Percentiles rank a stretch among this genome's conserved stretches.
These are phyloP conservation scores for Colletes latitarsis DNA, from an alignment of 1,140 invertebrate genomes.

Conservation along the genomic window DNA sequence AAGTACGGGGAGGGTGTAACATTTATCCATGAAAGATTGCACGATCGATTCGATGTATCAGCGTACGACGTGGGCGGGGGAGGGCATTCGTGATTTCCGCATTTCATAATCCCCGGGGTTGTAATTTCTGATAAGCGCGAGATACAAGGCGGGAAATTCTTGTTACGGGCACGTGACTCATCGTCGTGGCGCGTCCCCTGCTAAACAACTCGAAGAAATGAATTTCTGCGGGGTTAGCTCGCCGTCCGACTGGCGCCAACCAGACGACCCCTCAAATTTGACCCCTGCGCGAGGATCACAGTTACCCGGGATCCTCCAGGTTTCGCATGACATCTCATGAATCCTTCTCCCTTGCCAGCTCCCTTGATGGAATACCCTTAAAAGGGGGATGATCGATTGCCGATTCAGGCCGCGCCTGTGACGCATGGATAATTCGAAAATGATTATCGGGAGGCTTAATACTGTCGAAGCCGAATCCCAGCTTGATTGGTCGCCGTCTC, in stretches of 20 bases:
- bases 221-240: slow-evolving; percentile 44
- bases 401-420: slow-evolving; percentile 10
- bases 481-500: slow-evolving; percentile 8
- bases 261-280: slow-evolving; percentile 62
- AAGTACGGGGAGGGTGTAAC: background rate
- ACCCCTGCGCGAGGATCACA: slow-evolving; percentile 41
- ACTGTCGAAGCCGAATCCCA: slow-evolving; percentile 7
- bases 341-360: slow-evolving; percentile 17
- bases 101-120: slow-evolving; percentile 29
- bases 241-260: slow-evolving; percentile 44
- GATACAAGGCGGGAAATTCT: slow-evolving; percentile 26
- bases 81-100: slow-evolving; percentile 8
- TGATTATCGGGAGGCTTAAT: slow-evolving; percentile 23
- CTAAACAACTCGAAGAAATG: slow-evolving; percentile 59
- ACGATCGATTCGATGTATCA: slow-evolving; percentile 17
- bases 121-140: slow-evolving; percentile 41
- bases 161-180: slow-evolving; percentile 49
- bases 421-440: slow-evolving; percentile 28
- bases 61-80: background rate
- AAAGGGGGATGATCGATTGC: slow-evolving; percentile 47
- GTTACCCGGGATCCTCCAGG: slow-evolving; percentile 24
- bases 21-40: slow-evolving; percentile 5
- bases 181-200: slow-evolving; percentile 30
- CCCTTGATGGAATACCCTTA: slow-evolving; percentile 21
- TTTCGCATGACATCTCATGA: slow-evolving; percentile 42